Percentiles rank a stretch among this genome's conserved stretches.
Evolutionary conservation across 2,888 invertebrate genomes (phyloP).

Genomic region (Cataglyphis altisquamis): DNA sequence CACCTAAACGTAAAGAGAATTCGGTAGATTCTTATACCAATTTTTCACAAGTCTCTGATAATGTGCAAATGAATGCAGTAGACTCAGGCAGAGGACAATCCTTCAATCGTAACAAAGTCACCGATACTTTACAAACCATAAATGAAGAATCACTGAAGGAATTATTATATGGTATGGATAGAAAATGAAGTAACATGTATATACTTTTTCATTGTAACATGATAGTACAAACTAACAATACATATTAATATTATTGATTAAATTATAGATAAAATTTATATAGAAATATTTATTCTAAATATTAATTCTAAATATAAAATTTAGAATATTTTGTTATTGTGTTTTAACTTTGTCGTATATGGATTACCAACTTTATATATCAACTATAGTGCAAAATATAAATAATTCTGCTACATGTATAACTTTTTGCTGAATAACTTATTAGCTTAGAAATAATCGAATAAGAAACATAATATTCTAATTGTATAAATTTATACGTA

Average conservation of each 20-base stretch:
- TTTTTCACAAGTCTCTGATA: conserved; percentile 47
- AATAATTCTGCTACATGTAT: neutral
- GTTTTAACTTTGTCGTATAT: neutral
- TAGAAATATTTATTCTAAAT: conserved; percentile 21
- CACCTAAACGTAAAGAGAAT: conserved; percentile 59
- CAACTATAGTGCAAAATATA: neutral
- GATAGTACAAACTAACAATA: conserved; percentile 39
- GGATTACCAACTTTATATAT: neutral
- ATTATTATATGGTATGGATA: conserved; percentile 84
- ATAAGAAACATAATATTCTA: neutral
- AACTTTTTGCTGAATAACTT: neutral
- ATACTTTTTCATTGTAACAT: neutral
- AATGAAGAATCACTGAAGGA: conserved; percentile 87
- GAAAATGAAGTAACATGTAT: conserved; percentile 66
- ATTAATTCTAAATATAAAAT: conserved; percentile 8
- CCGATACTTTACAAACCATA: conserved; percentile 84
- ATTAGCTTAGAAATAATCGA: neutral
- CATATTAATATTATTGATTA: conserved; percentile 6
- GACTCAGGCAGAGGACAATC: conserved; percentile 70
- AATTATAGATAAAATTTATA: conserved; percentile 10
- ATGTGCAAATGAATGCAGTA: conserved; percentile 63
- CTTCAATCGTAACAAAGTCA: conserved; percentile 66
- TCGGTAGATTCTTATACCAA: conserved; percentile 51
- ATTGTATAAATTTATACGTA: neutral
- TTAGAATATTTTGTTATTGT: neutral